A percentile compares a stretch with the other conserved stretches of the same genome.
Conservation (phyloP, 2,797 vertebrate species). For the Heterohyrax brucei region DNA sequence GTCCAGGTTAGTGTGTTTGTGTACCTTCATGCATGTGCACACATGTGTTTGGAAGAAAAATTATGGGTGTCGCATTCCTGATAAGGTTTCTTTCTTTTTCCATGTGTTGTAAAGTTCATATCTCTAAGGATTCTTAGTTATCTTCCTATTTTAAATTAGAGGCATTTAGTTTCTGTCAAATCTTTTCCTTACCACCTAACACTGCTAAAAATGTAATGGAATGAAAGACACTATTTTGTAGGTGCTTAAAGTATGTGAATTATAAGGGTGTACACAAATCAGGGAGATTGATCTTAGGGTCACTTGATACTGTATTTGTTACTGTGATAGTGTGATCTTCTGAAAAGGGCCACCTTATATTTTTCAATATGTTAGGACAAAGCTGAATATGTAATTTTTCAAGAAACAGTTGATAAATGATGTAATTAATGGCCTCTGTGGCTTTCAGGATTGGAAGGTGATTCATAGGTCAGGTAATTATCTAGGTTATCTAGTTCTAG, state of each 20-base stretch:
- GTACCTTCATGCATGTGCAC: not conserved
- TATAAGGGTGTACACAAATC: not conserved
- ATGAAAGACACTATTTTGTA: not conserved
- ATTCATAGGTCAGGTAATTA: not conserved
- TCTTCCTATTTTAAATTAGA: not conserved
- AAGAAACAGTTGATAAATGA: not conserved
- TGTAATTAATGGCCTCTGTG: not conserved
- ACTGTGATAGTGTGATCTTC: not conserved
- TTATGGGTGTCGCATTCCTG: not conserved
- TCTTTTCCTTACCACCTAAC: not conserved
- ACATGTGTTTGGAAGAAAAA: slow-evolving; percentile 32
- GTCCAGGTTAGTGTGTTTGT: not conserved
- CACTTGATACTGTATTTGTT: not conserved
- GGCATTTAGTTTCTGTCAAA: slow-evolving; percentile 3
- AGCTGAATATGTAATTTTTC: not conserved
- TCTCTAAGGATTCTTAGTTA: slow-evolving; percentile 10
- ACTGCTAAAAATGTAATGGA: not conserved
- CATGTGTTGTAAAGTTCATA: not conserved
- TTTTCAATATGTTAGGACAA: not conserved
- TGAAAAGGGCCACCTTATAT: not conserved
- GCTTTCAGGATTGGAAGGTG: not conserved
- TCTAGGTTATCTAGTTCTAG: not conserved
- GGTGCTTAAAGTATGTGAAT: not conserved
- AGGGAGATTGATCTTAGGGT: not conserved
- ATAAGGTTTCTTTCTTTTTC: not conserved